phyloP scores from a whole-genome alignment of 2,797 vertebrate genomes.

The Cyclopterus lumpus region DNA sequence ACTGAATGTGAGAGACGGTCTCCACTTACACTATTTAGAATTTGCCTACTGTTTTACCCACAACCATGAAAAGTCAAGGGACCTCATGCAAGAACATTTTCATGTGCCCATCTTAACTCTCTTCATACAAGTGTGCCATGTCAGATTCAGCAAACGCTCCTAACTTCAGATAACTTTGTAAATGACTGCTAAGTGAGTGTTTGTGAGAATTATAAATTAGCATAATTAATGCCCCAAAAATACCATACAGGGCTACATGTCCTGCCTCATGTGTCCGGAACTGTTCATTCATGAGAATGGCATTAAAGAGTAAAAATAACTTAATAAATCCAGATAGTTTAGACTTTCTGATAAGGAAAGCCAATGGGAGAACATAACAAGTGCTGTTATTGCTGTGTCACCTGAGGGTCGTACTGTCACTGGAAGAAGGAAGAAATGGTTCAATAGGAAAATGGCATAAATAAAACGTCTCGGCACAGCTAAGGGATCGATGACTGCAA shows the following conservation, averaged over 20 bases:
- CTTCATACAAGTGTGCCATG: no score
- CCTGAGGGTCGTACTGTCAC: neutral
- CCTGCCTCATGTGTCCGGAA: neutral
- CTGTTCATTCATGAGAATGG: neutral
- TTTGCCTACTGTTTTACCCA: no score
- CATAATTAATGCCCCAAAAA: neutral
- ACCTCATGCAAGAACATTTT: no score
- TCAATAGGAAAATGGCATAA: neutral
- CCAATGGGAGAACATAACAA: neutral
- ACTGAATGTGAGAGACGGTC: neutral
- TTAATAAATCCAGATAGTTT: neutral
- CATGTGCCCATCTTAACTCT: no score
- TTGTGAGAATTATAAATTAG: neutral
- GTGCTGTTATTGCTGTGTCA: neutral
- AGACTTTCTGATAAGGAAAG: neutral
- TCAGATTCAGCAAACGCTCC: no score
- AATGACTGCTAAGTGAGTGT: neutral
- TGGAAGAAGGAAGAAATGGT: neutral
- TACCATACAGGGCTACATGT: neutral
- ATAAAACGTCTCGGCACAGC: neutral
- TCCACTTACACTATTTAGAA: neutral
- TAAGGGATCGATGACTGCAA: neutral
- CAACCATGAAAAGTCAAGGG: no score
- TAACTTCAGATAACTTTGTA: neutral
- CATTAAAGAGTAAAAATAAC: neutral